Evolutionary conservation across 2,888 invertebrate genomes (phyloP).

Genomic region (Ochropacha duplaris): DNA sequence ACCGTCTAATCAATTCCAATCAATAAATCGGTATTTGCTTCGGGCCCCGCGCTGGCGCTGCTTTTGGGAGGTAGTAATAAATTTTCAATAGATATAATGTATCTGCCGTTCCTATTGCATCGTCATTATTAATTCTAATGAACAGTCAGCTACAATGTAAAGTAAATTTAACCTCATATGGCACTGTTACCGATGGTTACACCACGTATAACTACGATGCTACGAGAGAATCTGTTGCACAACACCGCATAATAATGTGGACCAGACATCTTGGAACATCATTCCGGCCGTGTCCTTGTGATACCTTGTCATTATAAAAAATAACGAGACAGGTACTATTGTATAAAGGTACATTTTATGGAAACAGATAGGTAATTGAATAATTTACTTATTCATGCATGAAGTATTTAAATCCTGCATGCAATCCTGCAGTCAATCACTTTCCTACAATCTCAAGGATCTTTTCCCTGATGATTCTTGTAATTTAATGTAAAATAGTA

Average conservation of each 20-base stretch:
- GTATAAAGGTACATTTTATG: no score
- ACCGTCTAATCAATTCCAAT: no score
- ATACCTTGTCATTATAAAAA: conserved; percentile 39
- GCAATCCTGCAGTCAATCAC: no score
- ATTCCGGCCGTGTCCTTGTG: conserved; percentile 27
- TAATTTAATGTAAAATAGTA: no score
- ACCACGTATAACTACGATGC: conserved; percentile 1
- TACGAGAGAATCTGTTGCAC: conserved; percentile 32
- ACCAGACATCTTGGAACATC: conserved; percentile 48
- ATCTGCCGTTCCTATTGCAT: background rate
- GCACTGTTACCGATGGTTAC: background rate
- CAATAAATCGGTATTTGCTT: no score
- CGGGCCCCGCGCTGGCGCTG: no score
- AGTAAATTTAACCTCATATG: background rate
- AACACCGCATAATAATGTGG: conserved; percentile 43
- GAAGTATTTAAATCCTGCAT: no score
- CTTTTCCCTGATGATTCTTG: no score
- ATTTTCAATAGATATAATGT: no score
- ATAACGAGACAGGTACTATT: conserved; percentile 30
- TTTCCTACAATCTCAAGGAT: no score
- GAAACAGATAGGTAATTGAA: background rate
- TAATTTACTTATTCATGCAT: conserved; percentile 1
- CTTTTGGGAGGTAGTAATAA: no score
- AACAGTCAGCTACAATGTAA: background rate
- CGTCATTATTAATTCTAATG: background rate